These are phyloP conservation scores for Amphibalanus amphitrite DNA, from an alignment of 1,140 invertebrate species.

Conservation along the genomic window DNA sequence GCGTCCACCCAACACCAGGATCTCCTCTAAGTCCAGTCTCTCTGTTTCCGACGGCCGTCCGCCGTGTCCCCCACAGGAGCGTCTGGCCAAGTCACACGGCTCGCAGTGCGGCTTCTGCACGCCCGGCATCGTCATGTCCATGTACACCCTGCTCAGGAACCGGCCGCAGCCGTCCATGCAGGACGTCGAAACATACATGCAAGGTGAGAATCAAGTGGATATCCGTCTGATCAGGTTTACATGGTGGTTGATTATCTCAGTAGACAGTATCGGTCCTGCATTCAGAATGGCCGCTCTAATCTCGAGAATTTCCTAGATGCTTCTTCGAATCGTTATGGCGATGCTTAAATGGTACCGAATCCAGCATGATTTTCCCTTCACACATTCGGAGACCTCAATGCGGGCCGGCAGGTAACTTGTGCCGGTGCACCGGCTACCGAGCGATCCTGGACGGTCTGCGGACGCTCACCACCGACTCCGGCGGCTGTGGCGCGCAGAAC, in stretches of 20 bases:
- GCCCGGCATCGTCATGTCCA: conserved; percentile 85
- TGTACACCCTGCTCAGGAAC: conserved; percentile 64
- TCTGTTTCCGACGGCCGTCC: too few species aligned
- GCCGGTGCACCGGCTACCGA: conserved; percentile 71
- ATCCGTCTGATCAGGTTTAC: not conserved
- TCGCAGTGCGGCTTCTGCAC: conserved; percentile 85
- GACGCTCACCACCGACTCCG: conserved; percentile 22
- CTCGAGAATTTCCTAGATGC: too few species aligned
- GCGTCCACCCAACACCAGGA: too few species aligned
- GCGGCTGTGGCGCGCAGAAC: not conserved
- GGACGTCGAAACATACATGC: conserved; percentile 64
- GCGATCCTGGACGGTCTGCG: conserved; percentile 73
- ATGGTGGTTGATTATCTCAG: not conserved
- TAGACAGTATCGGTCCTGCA: not conserved
- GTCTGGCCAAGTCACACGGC: conserved; percentile 68
- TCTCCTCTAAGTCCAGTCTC: too few species aligned
- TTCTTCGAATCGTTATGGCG: too few species aligned
- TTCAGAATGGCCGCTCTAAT: too few species aligned
- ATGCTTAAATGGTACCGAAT: too few species aligned
- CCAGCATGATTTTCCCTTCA: too few species aligned
- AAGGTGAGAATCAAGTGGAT: conserved; percentile 30
- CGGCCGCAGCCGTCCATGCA: conserved; percentile 37
- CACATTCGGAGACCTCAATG: too few species aligned
- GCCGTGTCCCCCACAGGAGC: conserved; percentile 51
- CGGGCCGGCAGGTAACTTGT: conserved; percentile 54